A percentile compares a stretch with the other conserved stretches of the same genome.
These are phyloP conservation scores for Pachydiplax longipennis DNA, from an alignment of 2,888 invertebrate genomes.

Conservation along the genomic window DNA sequence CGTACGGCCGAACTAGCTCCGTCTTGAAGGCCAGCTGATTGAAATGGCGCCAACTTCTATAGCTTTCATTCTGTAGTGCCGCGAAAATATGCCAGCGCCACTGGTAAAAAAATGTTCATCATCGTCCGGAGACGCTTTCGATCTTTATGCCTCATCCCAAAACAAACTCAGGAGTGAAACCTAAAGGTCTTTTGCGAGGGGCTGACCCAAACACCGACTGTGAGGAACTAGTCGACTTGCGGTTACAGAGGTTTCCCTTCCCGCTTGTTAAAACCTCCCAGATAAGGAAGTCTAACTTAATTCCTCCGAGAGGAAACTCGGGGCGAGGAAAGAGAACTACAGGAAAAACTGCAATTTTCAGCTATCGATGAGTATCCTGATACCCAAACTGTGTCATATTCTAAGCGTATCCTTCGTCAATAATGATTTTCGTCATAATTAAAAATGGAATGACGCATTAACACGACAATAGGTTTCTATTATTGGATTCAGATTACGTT, in stretches of 20 bases:
- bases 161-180: background rate
- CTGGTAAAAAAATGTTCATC: background rate
- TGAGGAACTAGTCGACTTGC: background rate
- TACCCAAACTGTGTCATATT: background rate
- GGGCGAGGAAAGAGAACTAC: background rate
- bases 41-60: background rate
- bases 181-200: background rate
- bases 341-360: background rate
- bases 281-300: background rate
- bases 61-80: background rate
- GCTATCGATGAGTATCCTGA: background rate
- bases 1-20: background rate
- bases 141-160: background rate
- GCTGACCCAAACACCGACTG: background rate
- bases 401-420: background rate
- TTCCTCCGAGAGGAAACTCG: background rate
- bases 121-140: background rate
- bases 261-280: background rate
- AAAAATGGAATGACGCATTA: too few species aligned
- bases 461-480: too few species aligned
- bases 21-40: background rate
- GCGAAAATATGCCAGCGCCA: background rate
- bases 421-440: too few species aligned
- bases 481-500: too few species aligned
- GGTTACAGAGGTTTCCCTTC: background rate